These are phyloP conservation scores for Cartodere bifasciata DNA, from an alignment of 2,888 invertebrate species.

Conservation along the genomic window DNA sequence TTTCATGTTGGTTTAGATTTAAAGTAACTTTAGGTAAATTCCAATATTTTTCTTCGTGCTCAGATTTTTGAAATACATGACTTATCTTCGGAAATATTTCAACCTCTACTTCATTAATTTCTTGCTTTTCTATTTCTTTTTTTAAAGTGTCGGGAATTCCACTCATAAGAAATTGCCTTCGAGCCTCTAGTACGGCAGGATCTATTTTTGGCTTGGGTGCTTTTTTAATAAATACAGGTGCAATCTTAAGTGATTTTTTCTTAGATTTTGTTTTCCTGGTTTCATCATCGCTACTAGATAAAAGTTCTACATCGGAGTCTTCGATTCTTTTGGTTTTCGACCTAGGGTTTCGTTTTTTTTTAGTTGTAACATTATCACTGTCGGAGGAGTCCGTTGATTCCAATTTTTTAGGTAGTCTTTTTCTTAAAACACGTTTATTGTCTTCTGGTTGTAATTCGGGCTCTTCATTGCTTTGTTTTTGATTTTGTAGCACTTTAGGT, in stretches of 20 bases:
- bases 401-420: conserved; percentile 3
- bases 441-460: neutral
- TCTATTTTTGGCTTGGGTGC: conserved; percentile 44
- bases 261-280: conserved; percentile 9
- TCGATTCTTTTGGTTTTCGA: too few relatives aligned
- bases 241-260: conserved; percentile 39
- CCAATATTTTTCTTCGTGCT: conserved; percentile 30
- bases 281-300: neutral
- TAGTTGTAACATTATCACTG: too few relatives aligned
- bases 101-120: conserved; percentile 26
- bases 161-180: conserved; percentile 55
- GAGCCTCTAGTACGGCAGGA: conserved; percentile 46
- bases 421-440: conserved; percentile 1
- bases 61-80: conserved; percentile 51
- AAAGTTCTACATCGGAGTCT: neutral
- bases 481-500: too few relatives aligned
- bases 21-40: conserved; percentile 24
- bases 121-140: conserved; percentile 41
- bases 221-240: conserved; percentile 53
- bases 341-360: too few relatives aligned
- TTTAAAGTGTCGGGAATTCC: conserved; percentile 55
- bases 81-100: conserved; percentile 48
- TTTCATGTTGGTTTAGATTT: too few relatives aligned
- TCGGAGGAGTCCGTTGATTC: too few relatives aligned
- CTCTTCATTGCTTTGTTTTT: neutral